Conservation (phyloP, 2,113 vertebrate genomes). For the Climacteris rufus region DNA sequence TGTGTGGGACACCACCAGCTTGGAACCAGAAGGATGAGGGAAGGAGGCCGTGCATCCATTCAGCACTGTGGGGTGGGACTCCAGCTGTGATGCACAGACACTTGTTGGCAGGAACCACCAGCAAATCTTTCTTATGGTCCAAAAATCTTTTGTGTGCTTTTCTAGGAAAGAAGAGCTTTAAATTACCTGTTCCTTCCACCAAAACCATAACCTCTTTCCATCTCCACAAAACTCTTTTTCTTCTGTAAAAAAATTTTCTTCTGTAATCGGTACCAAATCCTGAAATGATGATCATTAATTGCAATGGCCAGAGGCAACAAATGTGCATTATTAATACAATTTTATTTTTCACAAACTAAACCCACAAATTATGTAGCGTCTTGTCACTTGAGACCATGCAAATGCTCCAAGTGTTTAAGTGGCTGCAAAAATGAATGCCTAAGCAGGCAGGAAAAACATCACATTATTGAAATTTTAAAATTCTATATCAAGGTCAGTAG, state of each 20-base stretch:
- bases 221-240: not conserved
- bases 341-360: not conserved
- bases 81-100: not conserved
- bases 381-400: not conserved
- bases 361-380: not conserved
- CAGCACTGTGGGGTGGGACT: not conserved
- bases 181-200: not conserved
- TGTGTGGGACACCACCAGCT: not conserved
- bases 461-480: not conserved
- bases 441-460: not conserved
- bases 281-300: not conserved
- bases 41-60: not conserved
- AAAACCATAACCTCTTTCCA: not conserved
- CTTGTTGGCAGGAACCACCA: not conserved
- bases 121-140: not conserved
- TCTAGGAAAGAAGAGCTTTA: not conserved
- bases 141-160: not conserved
- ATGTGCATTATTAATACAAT: not conserved
- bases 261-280: not conserved
- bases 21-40: fast-evolving
- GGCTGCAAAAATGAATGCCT: not conserved
- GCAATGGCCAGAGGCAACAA: not conserved
- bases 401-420: not conserved
- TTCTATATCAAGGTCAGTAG: not conserved
- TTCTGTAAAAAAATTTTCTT: not conserved